Percentiles rank a stretch among this genome's conserved stretches.
Evolutionary conservation across 2,113 vertebrate species (phyloP).

Genomic region (Sisor rabdophorus): DNA sequence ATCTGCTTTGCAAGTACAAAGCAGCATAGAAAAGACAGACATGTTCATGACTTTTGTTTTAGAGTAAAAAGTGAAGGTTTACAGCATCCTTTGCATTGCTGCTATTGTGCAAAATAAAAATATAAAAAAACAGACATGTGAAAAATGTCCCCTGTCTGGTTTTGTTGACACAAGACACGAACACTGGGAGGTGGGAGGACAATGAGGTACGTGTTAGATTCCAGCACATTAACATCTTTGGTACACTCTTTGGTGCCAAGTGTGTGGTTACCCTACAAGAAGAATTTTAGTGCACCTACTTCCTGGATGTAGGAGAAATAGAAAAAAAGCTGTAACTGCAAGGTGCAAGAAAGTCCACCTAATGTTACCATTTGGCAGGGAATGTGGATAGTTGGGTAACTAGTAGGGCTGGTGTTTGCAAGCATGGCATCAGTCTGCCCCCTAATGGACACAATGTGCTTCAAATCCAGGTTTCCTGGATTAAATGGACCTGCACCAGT

Average conservation of each 20-base stretch:
- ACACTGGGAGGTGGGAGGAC: conserved; percentile 18
- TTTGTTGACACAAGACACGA: background rate
- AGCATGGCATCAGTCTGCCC: conserved; percentile 44
- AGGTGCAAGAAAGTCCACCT: background rate
- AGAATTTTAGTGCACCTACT: too few relatives aligned
- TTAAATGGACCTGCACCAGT: background rate
- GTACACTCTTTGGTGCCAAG: background rate
- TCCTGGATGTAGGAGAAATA: background rate
- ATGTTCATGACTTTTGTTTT: conserved; percentile 7
- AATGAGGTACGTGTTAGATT: conserved; percentile 12
- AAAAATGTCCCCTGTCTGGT: conserved; percentile 56
- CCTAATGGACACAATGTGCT: conserved; percentile 43
- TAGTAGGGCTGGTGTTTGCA: background rate
- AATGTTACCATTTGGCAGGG: background rate
- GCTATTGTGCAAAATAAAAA: conserved; percentile 26
- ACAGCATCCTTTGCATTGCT: conserved; percentile 19
- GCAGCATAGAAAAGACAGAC: background rate
- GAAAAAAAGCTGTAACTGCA: background rate
- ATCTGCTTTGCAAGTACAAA: background rate
- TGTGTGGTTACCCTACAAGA: conserved; percentile 1
- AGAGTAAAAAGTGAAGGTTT: conserved; percentile 1
- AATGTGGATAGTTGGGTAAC: background rate
- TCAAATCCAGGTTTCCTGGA: background rate
- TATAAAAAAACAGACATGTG: conserved; percentile 32
- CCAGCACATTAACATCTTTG: background rate